These are phyloP conservation scores for Belgica antarctica DNA, from an alignment of 2,888 invertebrate genomes.

Conservation along the genomic window DNA sequence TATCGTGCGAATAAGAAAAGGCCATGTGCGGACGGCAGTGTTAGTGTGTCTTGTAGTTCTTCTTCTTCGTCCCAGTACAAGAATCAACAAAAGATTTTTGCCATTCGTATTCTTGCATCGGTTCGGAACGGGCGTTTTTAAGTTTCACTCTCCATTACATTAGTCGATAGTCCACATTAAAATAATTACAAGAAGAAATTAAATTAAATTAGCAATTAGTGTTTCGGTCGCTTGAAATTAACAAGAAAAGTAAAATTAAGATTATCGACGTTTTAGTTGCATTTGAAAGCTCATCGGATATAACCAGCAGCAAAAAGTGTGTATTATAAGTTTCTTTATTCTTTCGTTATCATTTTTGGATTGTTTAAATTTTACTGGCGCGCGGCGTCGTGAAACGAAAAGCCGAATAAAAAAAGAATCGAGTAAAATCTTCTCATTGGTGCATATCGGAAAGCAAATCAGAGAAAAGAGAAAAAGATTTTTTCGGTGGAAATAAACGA, in stretches of 20 bases:
- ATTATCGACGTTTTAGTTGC: background rate
- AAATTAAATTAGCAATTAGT: conserved; percentile 23
- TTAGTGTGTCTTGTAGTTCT: conserved; percentile 7
- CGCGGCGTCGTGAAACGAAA: conserved; percentile 27
- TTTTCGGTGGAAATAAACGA: background rate
- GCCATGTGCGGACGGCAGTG: background rate
- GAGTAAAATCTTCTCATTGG: conserved; percentile 34
- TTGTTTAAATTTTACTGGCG: conserved; percentile 22
- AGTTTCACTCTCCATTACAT: conserved; percentile 29
- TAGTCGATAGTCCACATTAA: conserved; percentile 23
- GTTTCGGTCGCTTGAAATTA: background rate
- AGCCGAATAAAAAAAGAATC: too few species aligned
- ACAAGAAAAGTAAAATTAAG: background rate
- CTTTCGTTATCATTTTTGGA: conserved; percentile 30
- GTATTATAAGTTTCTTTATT: conserved; percentile 1
- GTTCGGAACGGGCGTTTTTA: conserved; percentile 34
- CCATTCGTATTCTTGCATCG: conserved; percentile 42
- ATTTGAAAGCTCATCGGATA: background rate
- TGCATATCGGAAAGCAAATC: conserved; percentile 38
- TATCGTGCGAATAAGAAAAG: too few species aligned
- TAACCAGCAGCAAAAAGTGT: background rate
- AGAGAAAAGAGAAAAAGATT: conserved; percentile 29
- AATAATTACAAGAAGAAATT: conserved; percentile 19
- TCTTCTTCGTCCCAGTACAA: conserved; percentile 25
- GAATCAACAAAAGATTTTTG: conserved; percentile 36